Base-by-base conservation (phyloP, 2,113 vertebrate genomes). In the Alaudala cheleensis region DNA sequence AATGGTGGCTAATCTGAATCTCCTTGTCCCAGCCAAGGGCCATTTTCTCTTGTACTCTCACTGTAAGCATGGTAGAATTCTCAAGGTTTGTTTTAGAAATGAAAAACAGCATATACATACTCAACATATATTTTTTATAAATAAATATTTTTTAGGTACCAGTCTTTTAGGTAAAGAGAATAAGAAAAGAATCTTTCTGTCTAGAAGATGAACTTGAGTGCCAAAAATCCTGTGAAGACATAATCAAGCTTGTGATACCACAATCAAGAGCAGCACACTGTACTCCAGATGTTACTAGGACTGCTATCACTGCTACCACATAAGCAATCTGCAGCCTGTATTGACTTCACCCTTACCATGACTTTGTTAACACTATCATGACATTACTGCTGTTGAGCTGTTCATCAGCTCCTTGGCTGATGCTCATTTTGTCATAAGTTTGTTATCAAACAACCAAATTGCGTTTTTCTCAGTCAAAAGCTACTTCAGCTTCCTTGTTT, bases 11-110 rank as follows among this genome's bases (percentile, higher is more conserved):
- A 50, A 37, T 42, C 34, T 56, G 31, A 31, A 56, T 34, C 11
- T 50, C 33, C 4, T 9, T 34, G 9, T 56, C 33, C 37, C 24
- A 16, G 6, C 11, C 0, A 0, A 26, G 24, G 25, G 25, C 6
- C 12, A 28, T 57, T 72, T 64, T 42, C 14, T 65, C 34, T 37
- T 37, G 37, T 57, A 3, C 8, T 26, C 25, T 57, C 25, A 42
- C 17, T 50, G 4, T 12, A 56, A 26, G 5, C 3, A 2, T 7
- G 4, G 10, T 37, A 50, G 22, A 72, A 64, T 73, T 73, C 31
- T 42, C 8, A 17, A 19, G 7, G 2, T 21, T 51, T 65, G 2
- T 39, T 67, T 90, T n/a, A 16, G 49, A 57, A 81, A 78, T 25
- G 34, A 12, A 54, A 62, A 74, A 34, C 3, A 24, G 10, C 3